phyloP scores from a whole-genome alignment of 2,797 vertebrate genomes.

The Malurus splendens region DNA sequence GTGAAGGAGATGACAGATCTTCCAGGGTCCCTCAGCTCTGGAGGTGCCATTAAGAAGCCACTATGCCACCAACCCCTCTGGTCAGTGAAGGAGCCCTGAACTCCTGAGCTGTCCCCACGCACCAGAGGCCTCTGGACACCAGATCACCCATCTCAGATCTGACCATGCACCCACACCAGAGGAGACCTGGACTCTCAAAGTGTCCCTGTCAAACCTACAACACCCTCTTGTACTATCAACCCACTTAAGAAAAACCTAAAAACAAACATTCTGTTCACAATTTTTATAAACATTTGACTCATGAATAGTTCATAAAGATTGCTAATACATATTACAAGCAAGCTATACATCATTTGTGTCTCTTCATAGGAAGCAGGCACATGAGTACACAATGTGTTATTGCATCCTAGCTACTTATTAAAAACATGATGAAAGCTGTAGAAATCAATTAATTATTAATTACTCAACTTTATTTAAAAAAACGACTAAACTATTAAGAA shows the following conservation, averaged over 20 bases:
- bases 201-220: background rate
- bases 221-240: accelerated
- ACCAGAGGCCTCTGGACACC: background rate
- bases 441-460: background rate
- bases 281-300: background rate
- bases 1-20: background rate
- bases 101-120: background rate
- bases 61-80: background rate
- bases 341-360: background rate
- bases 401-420: background rate
- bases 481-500: background rate
- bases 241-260: background rate
- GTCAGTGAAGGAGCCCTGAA: background rate
- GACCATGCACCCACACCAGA: accelerated
- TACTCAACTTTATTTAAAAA: background rate
- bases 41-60: background rate
- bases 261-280: background rate
- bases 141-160: background rate
- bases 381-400: background rate
- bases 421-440: background rate
- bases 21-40: background rate
- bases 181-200: background rate
- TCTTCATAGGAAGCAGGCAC: background rate
- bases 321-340: background rate
- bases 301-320: background rate